A percentile compares a stretch with the other conserved stretches of the same genome.
Evolutionary conservation across 1,140 invertebrate species (phyloP).

Genomic region (Piezodorus guildinii): DNA sequence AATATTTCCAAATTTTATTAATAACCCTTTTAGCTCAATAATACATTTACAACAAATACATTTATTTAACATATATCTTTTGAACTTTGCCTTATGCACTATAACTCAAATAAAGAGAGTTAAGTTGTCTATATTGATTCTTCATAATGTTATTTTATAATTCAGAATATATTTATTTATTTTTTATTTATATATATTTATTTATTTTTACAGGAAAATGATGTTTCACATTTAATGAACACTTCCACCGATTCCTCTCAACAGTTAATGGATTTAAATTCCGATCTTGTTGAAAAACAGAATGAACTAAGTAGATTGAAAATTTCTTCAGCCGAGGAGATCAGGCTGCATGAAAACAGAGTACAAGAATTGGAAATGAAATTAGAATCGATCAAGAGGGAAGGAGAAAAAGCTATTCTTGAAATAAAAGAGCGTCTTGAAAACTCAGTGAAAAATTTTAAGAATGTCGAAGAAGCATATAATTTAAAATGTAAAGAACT

Average conservation of each 20-base stretch:
- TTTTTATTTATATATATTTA: not conserved
- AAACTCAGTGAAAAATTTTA: conserved; percentile 28
- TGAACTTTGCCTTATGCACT: too few species aligned
- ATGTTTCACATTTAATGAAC: conserved; percentile 35
- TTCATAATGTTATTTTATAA: too few species aligned
- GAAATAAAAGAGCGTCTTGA: conserved; percentile 19
- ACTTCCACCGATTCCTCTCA: conserved; percentile 36
- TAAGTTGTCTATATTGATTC: too few species aligned
- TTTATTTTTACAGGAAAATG: conserved; percentile 33
- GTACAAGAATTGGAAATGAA: conserved; percentile 33
- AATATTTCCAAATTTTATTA: too few species aligned
- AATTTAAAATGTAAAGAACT: not conserved
- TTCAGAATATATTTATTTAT: too few species aligned
- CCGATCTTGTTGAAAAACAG: conserved; percentile 38
- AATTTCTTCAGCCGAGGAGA: conserved; percentile 37
- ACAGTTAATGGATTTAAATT: conserved; percentile 39
- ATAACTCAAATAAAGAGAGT: too few species aligned
- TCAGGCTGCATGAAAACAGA: conserved; percentile 36
- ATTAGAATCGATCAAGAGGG: conserved; percentile 25
- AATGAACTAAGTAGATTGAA: conserved; percentile 35
- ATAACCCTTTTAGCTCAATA: too few species aligned
- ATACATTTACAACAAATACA: too few species aligned
- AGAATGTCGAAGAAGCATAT: conserved; percentile 19
- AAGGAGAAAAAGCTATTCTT: too few species aligned
- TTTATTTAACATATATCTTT: too few species aligned